Conservation (phyloP, 2,797 vertebrate genomes). For the Poeciliopsis paucimaculata region DNA sequence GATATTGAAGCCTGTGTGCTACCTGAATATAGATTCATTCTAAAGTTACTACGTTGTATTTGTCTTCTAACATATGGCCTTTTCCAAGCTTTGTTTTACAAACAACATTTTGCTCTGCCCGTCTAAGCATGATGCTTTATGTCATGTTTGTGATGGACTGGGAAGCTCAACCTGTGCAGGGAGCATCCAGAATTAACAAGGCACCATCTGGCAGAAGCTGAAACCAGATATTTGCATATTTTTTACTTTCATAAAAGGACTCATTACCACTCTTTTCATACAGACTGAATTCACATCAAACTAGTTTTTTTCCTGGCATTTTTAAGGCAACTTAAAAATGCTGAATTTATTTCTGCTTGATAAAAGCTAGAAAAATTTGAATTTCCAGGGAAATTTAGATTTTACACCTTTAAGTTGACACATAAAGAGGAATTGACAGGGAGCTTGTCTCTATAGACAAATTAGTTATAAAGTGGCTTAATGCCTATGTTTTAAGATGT, state of each 20-base stretch:
- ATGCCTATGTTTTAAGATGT: background rate
- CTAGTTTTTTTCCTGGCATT: background rate
- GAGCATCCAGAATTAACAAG: background rate
- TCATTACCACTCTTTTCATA: background rate
- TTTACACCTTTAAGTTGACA: background rate
- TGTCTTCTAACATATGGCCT: constrained; percentile 9
- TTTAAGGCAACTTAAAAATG: background rate
- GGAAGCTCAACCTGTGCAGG: background rate
- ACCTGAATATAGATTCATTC: constrained; percentile 9
- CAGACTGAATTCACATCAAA: background rate
- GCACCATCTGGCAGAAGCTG: background rate
- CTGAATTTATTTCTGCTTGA: background rate
- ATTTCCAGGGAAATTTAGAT: background rate
- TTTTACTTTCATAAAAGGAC: background rate
- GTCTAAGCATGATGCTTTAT: background rate
- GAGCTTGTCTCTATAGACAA: background rate
- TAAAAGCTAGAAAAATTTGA: background rate
- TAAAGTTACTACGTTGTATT: background rate
- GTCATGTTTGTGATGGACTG: background rate
- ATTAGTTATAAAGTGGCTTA: background rate
- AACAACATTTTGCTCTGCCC: background rate
- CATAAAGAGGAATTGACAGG: background rate
- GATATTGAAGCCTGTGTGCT: background rate
- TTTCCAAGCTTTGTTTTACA: background rate
- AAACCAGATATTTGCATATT: background rate